Evolutionary conservation across 2,888 invertebrate species (phyloP).

Genomic region (Carabus problematicus): DNA sequence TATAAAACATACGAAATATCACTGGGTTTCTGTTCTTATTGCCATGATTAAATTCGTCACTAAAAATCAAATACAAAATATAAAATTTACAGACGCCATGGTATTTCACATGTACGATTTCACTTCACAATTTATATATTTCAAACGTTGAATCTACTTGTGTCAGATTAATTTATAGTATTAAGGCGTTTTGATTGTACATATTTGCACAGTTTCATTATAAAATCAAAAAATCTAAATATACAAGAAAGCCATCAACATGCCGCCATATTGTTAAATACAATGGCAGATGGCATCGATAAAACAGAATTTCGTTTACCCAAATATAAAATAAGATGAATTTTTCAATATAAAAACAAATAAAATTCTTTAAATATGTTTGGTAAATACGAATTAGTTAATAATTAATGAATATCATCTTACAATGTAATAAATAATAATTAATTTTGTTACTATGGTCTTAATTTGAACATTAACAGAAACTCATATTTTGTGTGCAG

Average conservation of each 20-base stretch:
- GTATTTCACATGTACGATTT: slow-evolving; percentile 8
- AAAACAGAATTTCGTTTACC: background rate
- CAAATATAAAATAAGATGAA: slow-evolving; percentile 3
- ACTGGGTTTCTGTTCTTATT: background rate
- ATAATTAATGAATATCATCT: no score
- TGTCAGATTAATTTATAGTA: slow-evolving; percentile 1
- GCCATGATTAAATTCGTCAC: background rate
- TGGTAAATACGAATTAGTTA: slow-evolving; percentile 3
- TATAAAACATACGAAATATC: background rate
- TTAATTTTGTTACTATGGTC: no score
- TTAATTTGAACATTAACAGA: no score
- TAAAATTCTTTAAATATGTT: no score
- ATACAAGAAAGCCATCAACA: slow-evolving; percentile 35
- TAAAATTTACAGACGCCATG: slow-evolving; percentile 34
- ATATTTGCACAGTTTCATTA: slow-evolving; percentile 20
- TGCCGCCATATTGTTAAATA: slow-evolving; percentile 41
- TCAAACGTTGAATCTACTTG: slow-evolving; percentile 5
- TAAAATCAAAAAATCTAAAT: slow-evolving; percentile 25
- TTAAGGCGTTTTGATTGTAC: slow-evolving; percentile 10
- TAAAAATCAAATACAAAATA: slow-evolving; percentile 25
- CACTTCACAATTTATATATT: background rate
- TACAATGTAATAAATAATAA: no score
- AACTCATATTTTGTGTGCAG: no score
- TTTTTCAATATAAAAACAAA: slow-evolving; percentile 18
- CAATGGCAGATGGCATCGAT: background rate